Evolutionary conservation across 2,113 vertebrate species (phyloP).

Genomic region (Rhea pennata): DNA sequence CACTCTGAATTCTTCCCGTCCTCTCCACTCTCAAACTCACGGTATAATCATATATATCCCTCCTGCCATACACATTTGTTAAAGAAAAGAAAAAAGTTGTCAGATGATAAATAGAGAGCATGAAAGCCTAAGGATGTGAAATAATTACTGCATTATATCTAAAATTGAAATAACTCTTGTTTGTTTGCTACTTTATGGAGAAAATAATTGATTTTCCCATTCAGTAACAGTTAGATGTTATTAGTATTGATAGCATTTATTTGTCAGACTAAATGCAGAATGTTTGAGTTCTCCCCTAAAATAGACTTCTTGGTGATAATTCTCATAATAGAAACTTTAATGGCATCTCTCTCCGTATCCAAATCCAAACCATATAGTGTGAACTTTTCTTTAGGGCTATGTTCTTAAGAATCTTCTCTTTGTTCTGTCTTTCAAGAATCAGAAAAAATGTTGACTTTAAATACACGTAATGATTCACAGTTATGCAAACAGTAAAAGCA

Average conservation of each 20-base stretch:
- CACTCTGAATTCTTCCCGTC: not conserved
- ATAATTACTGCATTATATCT: not conserved
- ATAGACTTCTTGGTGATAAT: not conserved
- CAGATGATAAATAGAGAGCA: not conserved
- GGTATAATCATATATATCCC: not conserved
- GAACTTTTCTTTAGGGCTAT: not conserved
- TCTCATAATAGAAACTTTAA: not conserved
- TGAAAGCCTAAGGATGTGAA: not conserved
- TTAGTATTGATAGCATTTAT: not conserved
- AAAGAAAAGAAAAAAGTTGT: not conserved
- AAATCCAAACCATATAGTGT: not conserved
- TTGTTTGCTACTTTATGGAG: not conserved
- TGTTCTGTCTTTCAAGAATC: not conserved
- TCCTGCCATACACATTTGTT: not conserved
- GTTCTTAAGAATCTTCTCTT: not conserved
- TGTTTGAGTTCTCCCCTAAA: not conserved
- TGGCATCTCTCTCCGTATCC: not conserved
- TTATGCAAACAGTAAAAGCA: not conserved
- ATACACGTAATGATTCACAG: not conserved
- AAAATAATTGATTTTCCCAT: not conserved
- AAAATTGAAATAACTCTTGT: not conserved
- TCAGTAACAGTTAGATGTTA: not conserved
- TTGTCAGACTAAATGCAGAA: not conserved
- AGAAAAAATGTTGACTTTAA: not conserved
- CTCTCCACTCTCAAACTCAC: not conserved